These are phyloP conservation scores for Liasis olivaceus DNA, from an alignment of 2,797 vertebrate species.

Conservation along the genomic window DNA sequence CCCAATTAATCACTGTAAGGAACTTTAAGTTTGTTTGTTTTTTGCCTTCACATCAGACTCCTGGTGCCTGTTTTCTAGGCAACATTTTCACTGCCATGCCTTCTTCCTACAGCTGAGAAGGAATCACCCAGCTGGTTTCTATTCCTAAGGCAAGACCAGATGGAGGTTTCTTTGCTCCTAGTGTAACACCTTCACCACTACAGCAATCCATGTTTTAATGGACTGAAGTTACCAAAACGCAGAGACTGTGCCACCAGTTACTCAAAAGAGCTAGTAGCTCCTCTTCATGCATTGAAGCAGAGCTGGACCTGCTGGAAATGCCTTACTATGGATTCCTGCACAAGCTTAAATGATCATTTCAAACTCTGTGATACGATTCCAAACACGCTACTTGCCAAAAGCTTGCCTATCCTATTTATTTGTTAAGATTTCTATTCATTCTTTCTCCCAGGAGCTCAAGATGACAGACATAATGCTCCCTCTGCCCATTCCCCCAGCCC, in stretches of 20 bases:
- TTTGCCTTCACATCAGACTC: neutral
- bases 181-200: neutral
- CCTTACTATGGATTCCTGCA: neutral
- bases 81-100: neutral
- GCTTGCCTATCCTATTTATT: neutral
- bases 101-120: neutral
- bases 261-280: neutral
- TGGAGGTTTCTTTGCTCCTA: neutral
- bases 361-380: neutral
- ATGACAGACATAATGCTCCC: neutral
- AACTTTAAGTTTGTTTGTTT: neutral
- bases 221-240: neutral
- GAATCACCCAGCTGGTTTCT: neutral
- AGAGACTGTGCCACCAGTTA: neutral
- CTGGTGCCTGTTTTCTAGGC: neutral
- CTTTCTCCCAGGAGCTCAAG: neutral
- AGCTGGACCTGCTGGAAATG: neutral
- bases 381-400: neutral
- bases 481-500: neutral
- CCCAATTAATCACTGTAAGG: neutral
- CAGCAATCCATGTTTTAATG: neutral
- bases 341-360: neutral
- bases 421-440: neutral
- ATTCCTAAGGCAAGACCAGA: neutral
- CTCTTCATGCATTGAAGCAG: neutral